Base-by-base conservation (phyloP, 2,113 vertebrate species). In the Nanger granti region DNA sequence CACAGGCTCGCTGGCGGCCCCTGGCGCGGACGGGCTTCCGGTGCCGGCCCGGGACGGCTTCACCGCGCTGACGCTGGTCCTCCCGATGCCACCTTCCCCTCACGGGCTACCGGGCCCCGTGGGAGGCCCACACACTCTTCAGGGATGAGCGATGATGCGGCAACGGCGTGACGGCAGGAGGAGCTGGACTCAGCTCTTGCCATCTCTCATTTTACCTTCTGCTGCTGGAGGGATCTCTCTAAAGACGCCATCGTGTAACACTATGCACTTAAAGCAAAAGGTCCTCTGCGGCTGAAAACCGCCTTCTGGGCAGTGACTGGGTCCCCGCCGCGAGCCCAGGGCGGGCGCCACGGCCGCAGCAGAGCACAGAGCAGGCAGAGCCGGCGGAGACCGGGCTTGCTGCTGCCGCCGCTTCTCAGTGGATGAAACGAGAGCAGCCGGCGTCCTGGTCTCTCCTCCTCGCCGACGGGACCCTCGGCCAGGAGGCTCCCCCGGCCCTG, bases 11-110 rank as follows among this genome's bases (percentile, higher is more conserved):
- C 5, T 85, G 76, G 80, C 59, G 85, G 37, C 22, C 90, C 76
- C 55, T 89, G 96, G 89, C 85, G 87, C 59, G 52, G 73, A 37
- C 18, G 59, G 88, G 66, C 90, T 69, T 91, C 95, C 83, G 94
- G 24, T 2, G 66, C 52, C 60, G 24, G 34, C 84, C 69, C 95
- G 6, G 4, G 41, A 29, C n/a, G 91, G 52, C 87, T 94, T 44
- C 52, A 52, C 79, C 31, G 12, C 14, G 76, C 4, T 29, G 85
- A 93, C 89, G 57, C 85, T 54, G 49, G 49, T 87, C 93, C 84
- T 76, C 49, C 29, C 20, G 15, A 57, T 2, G 62, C 13, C 82
- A n/a, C 2, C 49, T 34, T 34, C 55, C n/a, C 84, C 29, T 0
- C 3, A 14, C 0, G 83, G 52, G 60, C 57, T 59, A 7, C 55